Conservation (phyloP, 2,113 vertebrate genomes). For the Synodontis membranacea region DNA sequence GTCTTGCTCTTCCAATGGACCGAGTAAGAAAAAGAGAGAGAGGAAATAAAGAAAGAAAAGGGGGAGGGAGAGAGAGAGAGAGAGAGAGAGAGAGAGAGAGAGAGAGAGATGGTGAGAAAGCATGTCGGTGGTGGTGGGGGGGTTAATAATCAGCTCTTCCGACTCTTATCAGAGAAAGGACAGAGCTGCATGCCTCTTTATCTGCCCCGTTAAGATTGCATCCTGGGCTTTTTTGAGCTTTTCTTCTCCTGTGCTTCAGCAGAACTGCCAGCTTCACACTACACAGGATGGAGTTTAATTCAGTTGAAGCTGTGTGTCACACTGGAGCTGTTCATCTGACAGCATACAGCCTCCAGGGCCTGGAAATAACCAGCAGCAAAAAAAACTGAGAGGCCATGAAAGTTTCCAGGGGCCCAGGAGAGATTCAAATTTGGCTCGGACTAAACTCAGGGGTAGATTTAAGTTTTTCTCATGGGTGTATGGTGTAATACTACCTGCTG, state of each 20-base stretch:
- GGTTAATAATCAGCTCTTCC: constrained; percentile 77
- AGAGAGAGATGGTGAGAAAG: constrained; percentile 21
- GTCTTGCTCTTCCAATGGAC: constrained; percentile 61
- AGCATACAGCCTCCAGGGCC: constrained; percentile 31
- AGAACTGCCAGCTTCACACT: constrained; percentile 31
- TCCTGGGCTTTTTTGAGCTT: constrained; percentile 63
- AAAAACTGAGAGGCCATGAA: neutral
- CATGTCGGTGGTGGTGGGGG: constrained; percentile 37
- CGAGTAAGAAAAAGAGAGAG: constrained; percentile 47
- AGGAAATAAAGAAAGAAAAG: constrained; percentile 23
- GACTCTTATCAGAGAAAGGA: constrained; percentile 80
- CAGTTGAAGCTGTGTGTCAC: constrained; percentile 34
- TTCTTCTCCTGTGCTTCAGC: constrained; percentile 51
- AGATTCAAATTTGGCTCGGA: neutral
- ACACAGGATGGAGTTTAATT: constrained; percentile 49
- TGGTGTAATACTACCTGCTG: neutral
- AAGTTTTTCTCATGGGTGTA: neutral
- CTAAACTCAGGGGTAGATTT: neutral
- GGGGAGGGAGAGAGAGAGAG: constrained; percentile 21
- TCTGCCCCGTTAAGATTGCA: constrained; percentile 66
- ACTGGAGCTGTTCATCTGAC: constrained; percentile 48
- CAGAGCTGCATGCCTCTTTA: constrained; percentile 73
- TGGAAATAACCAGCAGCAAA: neutral
- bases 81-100: constrained; percentile 44
- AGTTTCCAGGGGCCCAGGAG: neutral